Evolutionary conservation across 2,113 vertebrate species (phyloP).

Genomic region (Panurus biarmicus): DNA sequence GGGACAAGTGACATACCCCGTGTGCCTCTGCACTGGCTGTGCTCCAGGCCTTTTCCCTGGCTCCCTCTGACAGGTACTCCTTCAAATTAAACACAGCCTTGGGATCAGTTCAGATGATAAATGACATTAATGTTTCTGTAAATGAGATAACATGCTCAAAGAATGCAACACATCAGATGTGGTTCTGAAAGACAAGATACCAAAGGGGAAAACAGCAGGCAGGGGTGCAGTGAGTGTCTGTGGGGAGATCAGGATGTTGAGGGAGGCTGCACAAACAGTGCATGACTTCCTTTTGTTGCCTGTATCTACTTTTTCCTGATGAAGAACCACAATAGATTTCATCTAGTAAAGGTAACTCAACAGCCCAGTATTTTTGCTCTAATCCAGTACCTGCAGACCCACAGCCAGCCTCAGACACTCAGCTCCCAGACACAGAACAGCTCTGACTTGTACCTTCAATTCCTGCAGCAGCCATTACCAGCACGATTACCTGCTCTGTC

Average conservation of each 20-base stretch:
- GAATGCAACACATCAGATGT: not conserved
- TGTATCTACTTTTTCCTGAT: not conserved
- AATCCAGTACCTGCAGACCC: not conserved
- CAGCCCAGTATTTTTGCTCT: not conserved
- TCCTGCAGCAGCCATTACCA: not conserved
- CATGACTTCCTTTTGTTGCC: not conserved
- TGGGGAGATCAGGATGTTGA: not conserved
- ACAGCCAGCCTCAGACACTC: not conserved
- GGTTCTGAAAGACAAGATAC: not conserved
- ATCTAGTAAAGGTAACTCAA: not conserved
- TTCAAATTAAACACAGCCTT: not conserved
- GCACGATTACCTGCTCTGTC: not conserved
- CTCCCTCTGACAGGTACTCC: not conserved
- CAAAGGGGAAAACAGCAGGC: not conserved
- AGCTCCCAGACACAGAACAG: not conserved
- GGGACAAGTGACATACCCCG: fast-evolving
- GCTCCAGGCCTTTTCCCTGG: not conserved
- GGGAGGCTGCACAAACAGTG: not conserved
- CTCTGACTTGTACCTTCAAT: not conserved
- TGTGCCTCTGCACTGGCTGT: not conserved
- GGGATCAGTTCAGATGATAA: not conserved
- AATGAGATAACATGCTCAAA: not conserved
- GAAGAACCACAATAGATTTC: not conserved
- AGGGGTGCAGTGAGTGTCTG: fast-evolving
- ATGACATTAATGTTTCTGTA: not conserved